Evolutionary conservation across 2,113 vertebrate species (phyloP).

Genomic region (Eupsittula cactorum): DNA sequence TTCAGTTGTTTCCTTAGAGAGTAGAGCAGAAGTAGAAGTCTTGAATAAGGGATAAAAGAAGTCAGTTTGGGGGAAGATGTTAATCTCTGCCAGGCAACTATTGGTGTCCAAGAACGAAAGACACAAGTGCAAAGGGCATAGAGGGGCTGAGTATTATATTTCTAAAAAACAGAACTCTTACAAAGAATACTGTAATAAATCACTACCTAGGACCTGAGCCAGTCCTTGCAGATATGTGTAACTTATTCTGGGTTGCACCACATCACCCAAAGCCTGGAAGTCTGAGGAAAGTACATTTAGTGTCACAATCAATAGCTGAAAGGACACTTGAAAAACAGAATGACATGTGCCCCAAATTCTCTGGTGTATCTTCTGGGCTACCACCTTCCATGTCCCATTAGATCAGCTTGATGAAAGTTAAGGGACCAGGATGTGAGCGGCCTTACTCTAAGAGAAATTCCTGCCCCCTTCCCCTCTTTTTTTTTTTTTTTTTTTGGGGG

Average conservation of each 20-base stretch:
- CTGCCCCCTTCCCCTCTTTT: accelerated
- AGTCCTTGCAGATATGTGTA: background rate
- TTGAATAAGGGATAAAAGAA: background rate
- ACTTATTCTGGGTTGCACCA: background rate
- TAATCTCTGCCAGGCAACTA: background rate
- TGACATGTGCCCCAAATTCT: background rate
- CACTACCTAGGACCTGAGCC: background rate
- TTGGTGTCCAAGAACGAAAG: background rate
- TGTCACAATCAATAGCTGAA: conserved; percentile 42
- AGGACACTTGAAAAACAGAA: conserved; percentile 51
- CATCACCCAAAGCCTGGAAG: background rate
- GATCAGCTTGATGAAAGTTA: background rate
- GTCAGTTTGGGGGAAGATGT: background rate
- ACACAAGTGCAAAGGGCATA: background rate
- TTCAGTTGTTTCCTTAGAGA: background rate
- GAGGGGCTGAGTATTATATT: background rate
- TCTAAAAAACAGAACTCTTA: background rate
- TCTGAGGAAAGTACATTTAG: conserved; percentile 20
- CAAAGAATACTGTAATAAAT: background rate
- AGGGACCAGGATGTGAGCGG: background rate
- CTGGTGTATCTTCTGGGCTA: background rate
- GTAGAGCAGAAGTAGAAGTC: background rate
- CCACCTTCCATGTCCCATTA: background rate
- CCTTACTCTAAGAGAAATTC: background rate
- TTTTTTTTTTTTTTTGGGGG: too few species aligned